A percentile compares a stretch with the other conserved stretches of the same genome.
Conservation (phyloP, 2,888 invertebrate genomes). For the Erannis defoliaria region DNA sequence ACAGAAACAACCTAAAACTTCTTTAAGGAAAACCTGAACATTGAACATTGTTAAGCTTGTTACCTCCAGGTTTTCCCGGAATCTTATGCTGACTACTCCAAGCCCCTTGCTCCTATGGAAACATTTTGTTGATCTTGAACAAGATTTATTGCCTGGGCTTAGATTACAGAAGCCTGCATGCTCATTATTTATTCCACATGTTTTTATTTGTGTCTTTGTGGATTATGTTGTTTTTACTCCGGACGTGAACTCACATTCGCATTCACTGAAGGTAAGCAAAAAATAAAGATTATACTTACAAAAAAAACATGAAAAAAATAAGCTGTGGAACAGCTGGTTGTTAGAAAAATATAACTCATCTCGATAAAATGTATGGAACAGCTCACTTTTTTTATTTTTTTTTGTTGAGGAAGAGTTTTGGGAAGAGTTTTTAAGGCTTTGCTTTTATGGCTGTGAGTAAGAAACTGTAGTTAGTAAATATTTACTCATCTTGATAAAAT, state of each 20-base stretch:
- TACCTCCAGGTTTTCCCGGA: background rate
- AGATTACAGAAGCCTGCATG: constrained; percentile 7
- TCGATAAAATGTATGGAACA: too few species aligned
- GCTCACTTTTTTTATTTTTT: too few species aligned
- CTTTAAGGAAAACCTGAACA: background rate
- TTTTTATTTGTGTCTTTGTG: constrained; percentile 14
- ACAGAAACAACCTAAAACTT: background rate
- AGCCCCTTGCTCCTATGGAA: constrained; percentile 4
- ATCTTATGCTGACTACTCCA: constrained; percentile 11
- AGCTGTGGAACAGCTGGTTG: too few species aligned
- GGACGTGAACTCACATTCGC: background rate
- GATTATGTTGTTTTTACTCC: constrained; percentile 11
- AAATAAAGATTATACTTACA: too few species aligned
- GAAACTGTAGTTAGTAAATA: too few species aligned
- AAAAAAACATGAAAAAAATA: too few species aligned
- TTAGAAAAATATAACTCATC: too few species aligned
- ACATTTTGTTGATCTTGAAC: constrained; percentile 27
- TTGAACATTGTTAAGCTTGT: constrained; percentile 11
- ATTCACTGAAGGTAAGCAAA: too few species aligned
- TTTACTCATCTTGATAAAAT: too few species aligned
- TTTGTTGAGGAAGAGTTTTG: too few species aligned
- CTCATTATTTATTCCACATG: constrained; percentile 26
- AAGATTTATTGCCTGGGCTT: constrained; percentile 26
- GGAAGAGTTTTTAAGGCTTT: too few species aligned
- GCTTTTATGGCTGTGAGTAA: too few species aligned